Conservation (phyloP, 2,113 vertebrate genomes). For the Toxotes chatareus region DNA sequence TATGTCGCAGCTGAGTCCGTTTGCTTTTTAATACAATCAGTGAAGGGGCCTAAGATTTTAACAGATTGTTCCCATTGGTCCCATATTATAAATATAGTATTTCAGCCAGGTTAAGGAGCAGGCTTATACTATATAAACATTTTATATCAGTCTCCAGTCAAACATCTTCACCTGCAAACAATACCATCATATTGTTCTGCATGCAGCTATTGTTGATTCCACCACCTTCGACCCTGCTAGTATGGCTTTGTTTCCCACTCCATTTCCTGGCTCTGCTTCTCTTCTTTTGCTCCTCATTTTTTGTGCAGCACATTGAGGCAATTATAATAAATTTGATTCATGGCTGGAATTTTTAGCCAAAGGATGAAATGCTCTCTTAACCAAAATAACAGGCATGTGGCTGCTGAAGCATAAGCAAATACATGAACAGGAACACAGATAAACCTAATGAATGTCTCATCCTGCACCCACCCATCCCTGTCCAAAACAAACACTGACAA, state of each 20-base stretch:
- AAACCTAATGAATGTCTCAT: slow-evolving; percentile 14
- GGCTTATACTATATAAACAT: background rate
- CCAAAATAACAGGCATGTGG: slow-evolving; percentile 31
- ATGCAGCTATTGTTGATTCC: slow-evolving; percentile 11
- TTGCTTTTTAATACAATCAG: slow-evolving; percentile 19
- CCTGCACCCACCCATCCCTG: background rate
- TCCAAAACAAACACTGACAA: slow-evolving; percentile 8
- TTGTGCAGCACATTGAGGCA: slow-evolving; percentile 15
- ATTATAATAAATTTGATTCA: slow-evolving; percentile 57
- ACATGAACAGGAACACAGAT: slow-evolving; percentile 14
- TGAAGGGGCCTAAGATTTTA: background rate
- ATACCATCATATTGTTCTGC: slow-evolving; percentile 17
- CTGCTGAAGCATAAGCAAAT: slow-evolving; percentile 21
- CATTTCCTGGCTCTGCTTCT: slow-evolving; percentile 34
- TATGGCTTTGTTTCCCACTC: slow-evolving; percentile 32
- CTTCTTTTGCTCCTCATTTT: slow-evolving; percentile 9
- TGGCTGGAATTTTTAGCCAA: slow-evolving; percentile 45
- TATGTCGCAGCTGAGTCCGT: background rate
- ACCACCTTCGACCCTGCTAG: background rate
- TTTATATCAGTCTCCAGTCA: background rate
- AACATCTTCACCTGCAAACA: background rate
- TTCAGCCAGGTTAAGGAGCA: slow-evolving; percentile 4
- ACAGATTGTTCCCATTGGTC: slow-evolving; percentile 13
- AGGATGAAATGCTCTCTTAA: slow-evolving; percentile 39
- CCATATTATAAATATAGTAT: background rate